These are phyloP conservation scores for Pammene aurita DNA, from an alignment of 2,888 invertebrate genomes.

Conservation along the genomic window DNA sequence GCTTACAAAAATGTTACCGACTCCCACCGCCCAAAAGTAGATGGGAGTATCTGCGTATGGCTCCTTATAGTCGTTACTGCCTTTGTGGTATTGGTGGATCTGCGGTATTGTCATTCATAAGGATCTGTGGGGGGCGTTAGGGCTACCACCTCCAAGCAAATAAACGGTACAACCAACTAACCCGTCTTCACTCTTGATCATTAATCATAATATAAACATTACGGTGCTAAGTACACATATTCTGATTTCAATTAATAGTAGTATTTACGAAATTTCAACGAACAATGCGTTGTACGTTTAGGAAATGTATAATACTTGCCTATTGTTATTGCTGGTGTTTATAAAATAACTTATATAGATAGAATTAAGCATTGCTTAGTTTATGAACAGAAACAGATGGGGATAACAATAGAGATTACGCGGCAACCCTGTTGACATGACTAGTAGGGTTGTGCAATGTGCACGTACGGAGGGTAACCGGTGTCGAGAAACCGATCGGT, in stretches of 20 bases:
- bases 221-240: constrained; percentile 27
- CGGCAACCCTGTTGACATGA: constrained; percentile 13
- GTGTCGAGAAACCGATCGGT: not conserved
- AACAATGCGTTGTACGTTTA: constrained; percentile 31
- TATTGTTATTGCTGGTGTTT: constrained; percentile 30
- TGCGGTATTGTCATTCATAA: constrained; percentile 81
- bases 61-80: constrained; percentile 1
- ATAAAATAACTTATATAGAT: constrained; percentile 34
- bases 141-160: constrained; percentile 3
- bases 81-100: not conserved
- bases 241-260: constrained; percentile 38
- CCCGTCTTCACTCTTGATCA: not conserved
- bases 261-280: constrained; percentile 29
- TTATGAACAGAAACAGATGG: constrained; percentile 34
- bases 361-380: constrained; percentile 17
- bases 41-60: constrained; percentile 3
- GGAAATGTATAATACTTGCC: constrained; percentile 17
- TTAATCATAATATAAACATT: constrained; percentile 30
- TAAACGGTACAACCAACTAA: constrained; percentile 22
- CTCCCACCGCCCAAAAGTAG: constrained; percentile 56
- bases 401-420: constrained; percentile 18
- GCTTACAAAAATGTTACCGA: constrained; percentile 71
- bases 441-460: constrained; percentile 26
- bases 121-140: constrained; percentile 38
- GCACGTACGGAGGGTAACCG: constrained; percentile 16